These are phyloP conservation scores for Tribolium freemani DNA, from an alignment of 2,888 invertebrate genomes.

Conservation along the genomic window DNA sequence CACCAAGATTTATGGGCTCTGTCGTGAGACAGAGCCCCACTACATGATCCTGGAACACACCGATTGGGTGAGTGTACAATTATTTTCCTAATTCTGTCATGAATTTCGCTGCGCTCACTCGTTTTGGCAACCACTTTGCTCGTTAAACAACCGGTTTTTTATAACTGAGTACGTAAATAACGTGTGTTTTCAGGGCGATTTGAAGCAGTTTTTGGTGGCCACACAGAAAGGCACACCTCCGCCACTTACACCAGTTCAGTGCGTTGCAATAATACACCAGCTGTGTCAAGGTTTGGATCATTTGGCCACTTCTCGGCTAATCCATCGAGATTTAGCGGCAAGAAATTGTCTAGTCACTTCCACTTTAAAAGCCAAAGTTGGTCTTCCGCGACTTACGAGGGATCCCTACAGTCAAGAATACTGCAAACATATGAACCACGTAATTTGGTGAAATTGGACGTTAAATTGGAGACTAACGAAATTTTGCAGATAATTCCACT, in stretches of 20 bases:
- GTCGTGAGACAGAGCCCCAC: conserved; percentile 88
- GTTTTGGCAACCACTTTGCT: no score
- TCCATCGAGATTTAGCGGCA: conserved; percentile 93
- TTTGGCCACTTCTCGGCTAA: conserved; percentile 79
- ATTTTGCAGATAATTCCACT: conserved; percentile 80
- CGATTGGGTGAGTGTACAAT: conserved; percentile 92
- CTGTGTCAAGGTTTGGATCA: conserved; percentile 88
- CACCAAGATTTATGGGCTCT: conserved; percentile 83
- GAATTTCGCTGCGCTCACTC: no score
- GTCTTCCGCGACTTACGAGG: conserved; percentile 82
- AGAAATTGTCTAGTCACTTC: conserved; percentile 92
- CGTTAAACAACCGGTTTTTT: no score
- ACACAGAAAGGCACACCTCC: conserved; percentile 72
- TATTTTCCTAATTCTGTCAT: no score
- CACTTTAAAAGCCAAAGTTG: conserved; percentile 85
- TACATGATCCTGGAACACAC: conserved; percentile 92
- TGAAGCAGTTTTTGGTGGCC: conserved; percentile 89
- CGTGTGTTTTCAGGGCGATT: conserved; percentile 81
- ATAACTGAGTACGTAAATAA: no score
- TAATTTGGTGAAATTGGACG: conserved; percentile 52
- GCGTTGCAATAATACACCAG: conserved; percentile 79
- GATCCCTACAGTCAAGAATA: conserved; percentile 94
- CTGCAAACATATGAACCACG: conserved; percentile 85
- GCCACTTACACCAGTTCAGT: conserved; percentile 78
- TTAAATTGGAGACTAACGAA: neutral